A percentile compares a stretch with the other conserved stretches of the same genome.
Conservation (phyloP, 2,888 invertebrate genomes). For the Diogma glabrata region DNA sequence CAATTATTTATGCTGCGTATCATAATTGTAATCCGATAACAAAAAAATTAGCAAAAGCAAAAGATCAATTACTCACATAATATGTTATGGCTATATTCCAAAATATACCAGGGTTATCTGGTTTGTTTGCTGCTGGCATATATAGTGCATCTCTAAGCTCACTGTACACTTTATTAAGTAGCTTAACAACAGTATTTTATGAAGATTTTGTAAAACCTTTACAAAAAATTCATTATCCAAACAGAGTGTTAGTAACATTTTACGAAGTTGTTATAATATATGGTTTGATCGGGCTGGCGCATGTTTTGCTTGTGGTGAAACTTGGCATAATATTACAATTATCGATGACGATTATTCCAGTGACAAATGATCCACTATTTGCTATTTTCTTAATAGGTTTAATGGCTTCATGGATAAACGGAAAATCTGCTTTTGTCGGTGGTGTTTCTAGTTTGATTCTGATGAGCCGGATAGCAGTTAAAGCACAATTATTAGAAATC, state of each 20-base stretch:
- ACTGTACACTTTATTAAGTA: too few relatives aligned
- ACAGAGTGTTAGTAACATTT: slow-evolving; percentile 50
- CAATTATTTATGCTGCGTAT: too few relatives aligned
- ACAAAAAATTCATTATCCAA: slow-evolving; percentile 43
- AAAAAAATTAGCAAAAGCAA: too few relatives aligned
- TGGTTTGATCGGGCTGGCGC: slow-evolving; percentile 50
- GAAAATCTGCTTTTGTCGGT: slow-evolving; percentile 59
- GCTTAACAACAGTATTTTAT: too few relatives aligned
- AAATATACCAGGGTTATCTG: too few relatives aligned
- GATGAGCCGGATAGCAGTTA: slow-evolving; percentile 58
- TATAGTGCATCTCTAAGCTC: too few relatives aligned
- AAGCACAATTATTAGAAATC: too few relatives aligned
- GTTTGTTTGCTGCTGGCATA: too few relatives aligned
- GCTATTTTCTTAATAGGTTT: slow-evolving; percentile 58
- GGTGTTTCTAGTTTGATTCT: slow-evolving; percentile 49
- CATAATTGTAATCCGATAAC: too few relatives aligned
- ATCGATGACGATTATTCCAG: slow-evolving; percentile 53
- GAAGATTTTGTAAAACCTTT: too few relatives aligned
- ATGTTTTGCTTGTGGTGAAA: slow-evolving; percentile 59
- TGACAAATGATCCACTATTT: slow-evolving; percentile 55
- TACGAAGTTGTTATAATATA: slow-evolving; percentile 51
- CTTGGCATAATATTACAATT: slow-evolving; percentile 55
- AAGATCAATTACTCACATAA: too few relatives aligned
- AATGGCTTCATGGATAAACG: slow-evolving; percentile 53
- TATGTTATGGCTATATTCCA: too few relatives aligned